A percentile compares a stretch with the other conserved stretches of the same genome.
Evolutionary conservation across 2,888 invertebrate species (phyloP).

Genomic region (Ophion ventricosus): DNA sequence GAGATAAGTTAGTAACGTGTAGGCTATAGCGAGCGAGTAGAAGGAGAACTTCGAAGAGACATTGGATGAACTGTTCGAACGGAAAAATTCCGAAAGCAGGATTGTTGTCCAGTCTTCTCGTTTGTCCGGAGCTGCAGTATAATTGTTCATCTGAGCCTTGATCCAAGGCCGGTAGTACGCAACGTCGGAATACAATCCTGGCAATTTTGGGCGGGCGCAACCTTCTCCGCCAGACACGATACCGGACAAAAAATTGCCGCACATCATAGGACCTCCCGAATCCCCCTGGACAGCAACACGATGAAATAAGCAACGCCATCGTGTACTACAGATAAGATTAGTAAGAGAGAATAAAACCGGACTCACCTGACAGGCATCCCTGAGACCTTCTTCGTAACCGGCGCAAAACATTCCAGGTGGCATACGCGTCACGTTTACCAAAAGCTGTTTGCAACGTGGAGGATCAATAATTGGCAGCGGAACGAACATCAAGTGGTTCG

Average conservation of each 20-base stretch:
- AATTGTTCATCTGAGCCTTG: constrained; percentile 43
- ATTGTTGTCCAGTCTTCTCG: not conserved
- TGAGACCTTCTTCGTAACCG: constrained; percentile 76
- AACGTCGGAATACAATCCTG: constrained; percentile 78
- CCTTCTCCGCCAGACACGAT: constrained; percentile 78
- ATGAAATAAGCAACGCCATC: constrained; percentile 6
- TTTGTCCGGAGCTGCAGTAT: constrained; percentile 1
- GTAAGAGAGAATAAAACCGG: not conserved
- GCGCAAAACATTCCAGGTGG: constrained; percentile 76
- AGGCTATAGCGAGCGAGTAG: not conserved
- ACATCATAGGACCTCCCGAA: constrained; percentile 80
- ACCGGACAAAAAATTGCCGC: constrained; percentile 74
- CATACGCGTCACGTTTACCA: constrained; percentile 67
- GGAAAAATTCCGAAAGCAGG: not conserved
- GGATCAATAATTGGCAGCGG: constrained; percentile 72
- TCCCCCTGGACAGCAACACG: constrained; percentile 74
- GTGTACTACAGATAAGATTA: not conserved
- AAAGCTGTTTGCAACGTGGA: constrained; percentile 68
- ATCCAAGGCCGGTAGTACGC: constrained; percentile 74
- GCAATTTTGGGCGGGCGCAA: constrained; percentile 75
- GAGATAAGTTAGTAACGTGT: constrained; percentile 12
- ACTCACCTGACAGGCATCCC: constrained; percentile 78
- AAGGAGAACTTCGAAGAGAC: constrained; percentile 1
- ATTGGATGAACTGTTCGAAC: constrained; percentile 1
- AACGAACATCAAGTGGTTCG: constrained; percentile 75